Conservation (phyloP, 2,797 vertebrate species). For the Chaetophractus vellerosus region DNA sequence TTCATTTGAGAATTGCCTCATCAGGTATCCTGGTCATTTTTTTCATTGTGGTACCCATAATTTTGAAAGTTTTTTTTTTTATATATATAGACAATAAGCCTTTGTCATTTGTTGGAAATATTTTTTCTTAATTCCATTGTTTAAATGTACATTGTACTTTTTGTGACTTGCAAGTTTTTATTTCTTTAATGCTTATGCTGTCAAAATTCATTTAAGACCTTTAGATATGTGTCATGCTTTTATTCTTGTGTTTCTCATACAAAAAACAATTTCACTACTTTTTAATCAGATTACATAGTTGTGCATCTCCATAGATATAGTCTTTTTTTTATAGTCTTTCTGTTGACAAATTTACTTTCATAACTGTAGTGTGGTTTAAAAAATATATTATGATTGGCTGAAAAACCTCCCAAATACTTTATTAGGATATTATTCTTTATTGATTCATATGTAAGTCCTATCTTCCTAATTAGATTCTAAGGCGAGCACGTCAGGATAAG, state of each 20-base stretch:
- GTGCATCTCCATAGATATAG: background rate
- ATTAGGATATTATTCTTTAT: slow-evolving; percentile 56
- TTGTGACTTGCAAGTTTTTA: background rate
- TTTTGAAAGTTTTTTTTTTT: background rate
- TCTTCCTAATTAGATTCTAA: slow-evolving; percentile 34
- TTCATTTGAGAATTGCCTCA: background rate
- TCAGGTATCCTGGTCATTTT: background rate
- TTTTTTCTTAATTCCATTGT: background rate
- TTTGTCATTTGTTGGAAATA: slow-evolving; percentile 45
- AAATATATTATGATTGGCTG: background rate
- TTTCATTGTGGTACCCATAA: background rate
- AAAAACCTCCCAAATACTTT: slow-evolving; percentile 6
- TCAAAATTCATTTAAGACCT: slow-evolving; percentile 17
- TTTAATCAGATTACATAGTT: background rate
- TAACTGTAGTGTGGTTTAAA: slow-evolving; percentile 33
- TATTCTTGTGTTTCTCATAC: slow-evolving; percentile 48
- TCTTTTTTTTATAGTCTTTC: slow-evolving; percentile 50
- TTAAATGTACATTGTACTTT: slow-evolving; percentile 22
- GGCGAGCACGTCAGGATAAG: background rate
- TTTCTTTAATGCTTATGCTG: slow-evolving; percentile 56
- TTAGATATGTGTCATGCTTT: slow-evolving; percentile 26
- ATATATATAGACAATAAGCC: background rate
- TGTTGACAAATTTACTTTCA: background rate
- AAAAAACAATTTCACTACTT: slow-evolving; percentile 24
- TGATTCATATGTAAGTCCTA: slow-evolving; percentile 7